A percentile compares a stretch with the other conserved stretches of the same genome.
These are phyloP conservation scores for Catocala fraxini DNA, from an alignment of 2,888 invertebrate species.

Conservation along the genomic window DNA sequence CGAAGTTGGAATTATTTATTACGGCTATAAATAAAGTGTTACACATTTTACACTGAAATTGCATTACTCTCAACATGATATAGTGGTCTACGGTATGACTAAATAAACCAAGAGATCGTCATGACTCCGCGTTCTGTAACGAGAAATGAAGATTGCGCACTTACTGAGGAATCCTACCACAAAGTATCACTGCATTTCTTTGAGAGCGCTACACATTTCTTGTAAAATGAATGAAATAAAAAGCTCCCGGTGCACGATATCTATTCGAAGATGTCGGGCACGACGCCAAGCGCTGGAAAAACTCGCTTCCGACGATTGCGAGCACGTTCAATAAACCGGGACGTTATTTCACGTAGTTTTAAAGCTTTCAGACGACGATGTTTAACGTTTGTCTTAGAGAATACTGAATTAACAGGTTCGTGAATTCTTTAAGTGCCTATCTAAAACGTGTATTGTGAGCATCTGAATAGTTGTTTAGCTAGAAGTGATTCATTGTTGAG, in stretches of 20 bases:
- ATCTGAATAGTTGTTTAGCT: not conserved
- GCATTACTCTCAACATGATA: not conserved
- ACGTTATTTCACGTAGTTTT: constrained; percentile 7
- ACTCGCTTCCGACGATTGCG: constrained; percentile 34
- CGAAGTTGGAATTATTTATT: not conserved
- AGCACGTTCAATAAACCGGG: constrained; percentile 13
- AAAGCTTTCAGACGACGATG: not conserved
- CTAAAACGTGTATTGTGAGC: not conserved
- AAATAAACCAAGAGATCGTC: not conserved
- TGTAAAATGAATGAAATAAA: constrained; percentile 23
- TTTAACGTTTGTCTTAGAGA: not conserved
- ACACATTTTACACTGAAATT: not conserved
- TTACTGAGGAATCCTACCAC: constrained; percentile 7
- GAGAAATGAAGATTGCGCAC: constrained; percentile 14
- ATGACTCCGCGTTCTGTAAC: constrained; percentile 13
- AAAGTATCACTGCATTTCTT: constrained; percentile 21
- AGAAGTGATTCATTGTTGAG: no score
- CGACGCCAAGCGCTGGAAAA: constrained; percentile 47
- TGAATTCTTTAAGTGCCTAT: not conserved
- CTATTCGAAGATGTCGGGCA: constrained; percentile 40
- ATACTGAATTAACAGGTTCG: not conserved
- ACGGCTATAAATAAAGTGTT: not conserved
- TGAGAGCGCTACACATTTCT: constrained; percentile 24
- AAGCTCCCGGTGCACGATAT: constrained; percentile 20
- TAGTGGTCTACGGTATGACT: not conserved